Evolutionary conservation across 2,797 vertebrate genomes (phyloP).

Genomic region (Sternarchorhynchus goeldii): DNA sequence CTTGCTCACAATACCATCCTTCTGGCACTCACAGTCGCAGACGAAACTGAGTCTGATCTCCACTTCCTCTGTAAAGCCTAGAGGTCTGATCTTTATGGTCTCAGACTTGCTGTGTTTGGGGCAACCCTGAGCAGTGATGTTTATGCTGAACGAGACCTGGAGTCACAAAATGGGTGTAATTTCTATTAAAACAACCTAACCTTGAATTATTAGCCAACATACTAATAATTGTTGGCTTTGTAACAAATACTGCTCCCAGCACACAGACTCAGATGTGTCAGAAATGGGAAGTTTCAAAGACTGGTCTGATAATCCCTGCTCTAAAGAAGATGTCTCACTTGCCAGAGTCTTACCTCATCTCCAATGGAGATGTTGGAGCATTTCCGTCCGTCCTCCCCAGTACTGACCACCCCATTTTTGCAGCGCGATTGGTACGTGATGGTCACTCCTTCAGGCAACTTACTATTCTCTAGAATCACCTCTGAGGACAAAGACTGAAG

Average conservation of each 20-base stretch:
- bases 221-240: too few relatives aligned
- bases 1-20: constrained; percentile 75
- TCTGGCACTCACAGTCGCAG: constrained; percentile 90
- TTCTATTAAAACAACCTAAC: neutral
- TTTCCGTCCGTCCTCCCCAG: constrained; percentile 92
- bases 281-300: neutral
- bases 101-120: constrained; percentile 79
- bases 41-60: constrained; percentile 89
- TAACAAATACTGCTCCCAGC: too few relatives aligned
- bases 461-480: constrained; percentile 91
- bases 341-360: constrained; percentile 82
- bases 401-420: constrained; percentile 88
- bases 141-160: constrained; percentile 91
- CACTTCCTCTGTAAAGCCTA: constrained; percentile 95
- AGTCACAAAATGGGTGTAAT: neutral
- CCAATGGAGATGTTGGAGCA: constrained; percentile 98
- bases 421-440: constrained; percentile 92
- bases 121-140: constrained; percentile 86
- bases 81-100: constrained; percentile 89
- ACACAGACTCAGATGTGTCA: neutral
- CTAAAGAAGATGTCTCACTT: neutral
- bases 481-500: constrained; percentile 93
- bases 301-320: neutral
- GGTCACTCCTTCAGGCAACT: constrained; percentile 88
- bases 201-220: too few relatives aligned